These are phyloP conservation scores for Synodontis membranacea DNA, from an alignment of 2,113 vertebrate genomes.

Conservation along the genomic window DNA sequence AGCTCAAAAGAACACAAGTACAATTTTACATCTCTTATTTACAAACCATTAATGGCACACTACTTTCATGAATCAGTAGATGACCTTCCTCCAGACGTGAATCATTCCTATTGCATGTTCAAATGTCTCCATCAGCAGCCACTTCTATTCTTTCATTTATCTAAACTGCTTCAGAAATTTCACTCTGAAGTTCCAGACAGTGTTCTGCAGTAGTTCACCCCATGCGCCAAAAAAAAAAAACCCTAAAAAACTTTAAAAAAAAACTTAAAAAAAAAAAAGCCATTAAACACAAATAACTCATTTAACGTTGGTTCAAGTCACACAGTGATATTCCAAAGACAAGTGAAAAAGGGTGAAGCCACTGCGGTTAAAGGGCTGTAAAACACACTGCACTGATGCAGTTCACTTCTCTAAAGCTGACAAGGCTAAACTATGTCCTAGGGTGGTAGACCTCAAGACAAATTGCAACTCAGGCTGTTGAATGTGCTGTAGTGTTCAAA, in stretches of 20 bases:
- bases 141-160: neutral
- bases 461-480: slow-evolving; percentile 56
- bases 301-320: slow-evolving; percentile 6
- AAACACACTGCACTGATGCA: slow-evolving; percentile 15
- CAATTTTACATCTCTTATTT: slow-evolving; percentile 50
- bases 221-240: neutral
- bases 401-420: slow-evolving; percentile 9
- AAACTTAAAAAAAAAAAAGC: neutral
- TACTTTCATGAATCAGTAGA: slow-evolving; percentile 51
- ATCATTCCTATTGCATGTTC: neutral
- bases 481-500: slow-evolving; percentile 63
- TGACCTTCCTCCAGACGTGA: slow-evolving; percentile 12
- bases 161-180: slow-evolving; percentile 14
- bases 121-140: slow-evolving; percentile 25
- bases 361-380: slow-evolving; percentile 16
- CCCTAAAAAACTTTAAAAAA: too few species aligned
- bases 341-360: neutral
- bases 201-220: slow-evolving; percentile 6
- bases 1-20: slow-evolving; percentile 51
- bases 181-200: neutral
- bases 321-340: slow-evolving; percentile 23
- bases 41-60: slow-evolving; percentile 54
- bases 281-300: neutral
- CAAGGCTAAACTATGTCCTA: neutral
- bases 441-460: slow-evolving; percentile 28